These are phyloP conservation scores for Pherbina coryleti DNA, from an alignment of 2,888 invertebrate species.

Conservation along the genomic window DNA sequence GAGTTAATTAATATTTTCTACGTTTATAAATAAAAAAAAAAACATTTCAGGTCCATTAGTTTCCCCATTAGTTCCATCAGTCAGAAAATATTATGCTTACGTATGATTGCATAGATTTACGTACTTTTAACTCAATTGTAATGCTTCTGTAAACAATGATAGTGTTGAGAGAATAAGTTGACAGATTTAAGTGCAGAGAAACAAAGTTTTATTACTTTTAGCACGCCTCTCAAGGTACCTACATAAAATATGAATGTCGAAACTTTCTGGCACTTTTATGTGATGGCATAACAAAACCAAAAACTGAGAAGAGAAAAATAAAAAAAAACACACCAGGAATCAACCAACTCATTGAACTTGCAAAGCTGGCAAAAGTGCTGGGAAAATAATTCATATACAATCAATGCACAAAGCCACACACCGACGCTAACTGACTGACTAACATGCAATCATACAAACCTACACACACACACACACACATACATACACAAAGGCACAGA, in stretches of 20 bases:
- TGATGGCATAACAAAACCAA: background rate
- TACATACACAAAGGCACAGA: constrained; percentile 21
- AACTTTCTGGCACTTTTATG: background rate
- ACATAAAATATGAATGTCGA: background rate
- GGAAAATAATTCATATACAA: constrained; percentile 45
- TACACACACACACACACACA: constrained; percentile 20
- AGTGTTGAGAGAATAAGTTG: too few species aligned
- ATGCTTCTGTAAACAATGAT: too few species aligned
- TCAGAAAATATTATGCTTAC: too few species aligned
- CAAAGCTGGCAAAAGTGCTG: constrained; percentile 43
- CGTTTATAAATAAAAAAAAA: too few species aligned
- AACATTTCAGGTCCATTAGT: too few species aligned
- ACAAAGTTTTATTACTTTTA: too few species aligned
- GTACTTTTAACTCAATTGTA: too few species aligned
- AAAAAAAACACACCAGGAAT: background rate
- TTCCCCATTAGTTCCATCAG: too few species aligned
- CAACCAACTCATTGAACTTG: constrained; percentile 23
- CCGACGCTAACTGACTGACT: constrained; percentile 1
- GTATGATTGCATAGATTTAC: too few species aligned
- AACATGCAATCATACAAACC: background rate
- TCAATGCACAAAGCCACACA: constrained; percentile 10
- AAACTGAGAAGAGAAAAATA: background rate
- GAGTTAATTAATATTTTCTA: too few species aligned
- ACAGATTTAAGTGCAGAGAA: too few species aligned
- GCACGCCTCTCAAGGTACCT: too few species aligned